Conservation (phyloP, 2,888 invertebrate genomes). For the Neoaliturus tenellus region DNA sequence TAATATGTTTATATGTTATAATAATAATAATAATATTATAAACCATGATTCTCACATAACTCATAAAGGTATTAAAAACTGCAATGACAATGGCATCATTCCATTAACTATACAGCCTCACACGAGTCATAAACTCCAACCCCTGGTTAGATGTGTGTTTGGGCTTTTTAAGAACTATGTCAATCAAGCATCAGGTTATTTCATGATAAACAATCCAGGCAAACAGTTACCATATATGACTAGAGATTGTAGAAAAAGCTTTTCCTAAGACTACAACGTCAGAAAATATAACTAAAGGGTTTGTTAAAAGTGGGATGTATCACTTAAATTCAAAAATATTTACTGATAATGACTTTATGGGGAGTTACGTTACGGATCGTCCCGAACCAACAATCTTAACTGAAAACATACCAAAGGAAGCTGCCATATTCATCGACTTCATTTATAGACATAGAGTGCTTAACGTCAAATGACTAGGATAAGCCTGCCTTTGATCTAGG, state of each 20-base stretch:
- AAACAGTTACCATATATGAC: conserved; percentile 67
- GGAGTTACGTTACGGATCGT: conserved; percentile 59
- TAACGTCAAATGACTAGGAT: background rate
- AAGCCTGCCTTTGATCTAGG: background rate
- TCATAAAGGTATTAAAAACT: conserved; percentile 65
- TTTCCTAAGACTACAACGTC: conserved; percentile 59
- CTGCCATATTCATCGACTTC: conserved; percentile 17
- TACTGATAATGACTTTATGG: conserved; percentile 57
- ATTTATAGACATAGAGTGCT: background rate
- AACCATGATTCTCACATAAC: conserved; percentile 68
- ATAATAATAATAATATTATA: too few relatives aligned
- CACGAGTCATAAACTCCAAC: conserved; percentile 64
- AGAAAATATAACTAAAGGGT: conserved; percentile 65
- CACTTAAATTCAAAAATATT: conserved; percentile 63
- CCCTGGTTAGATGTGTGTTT: conserved; percentile 67
- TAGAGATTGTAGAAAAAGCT: conserved; percentile 59
- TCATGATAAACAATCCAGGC: conserved; percentile 66
- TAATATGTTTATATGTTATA: too few relatives aligned
- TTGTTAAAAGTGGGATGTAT: conserved; percentile 67
- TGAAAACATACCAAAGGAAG: background rate
- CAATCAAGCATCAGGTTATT: conserved; percentile 64
- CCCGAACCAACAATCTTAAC: conserved; percentile 15
- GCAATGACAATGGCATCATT: conserved; percentile 63
- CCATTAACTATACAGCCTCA: conserved; percentile 69
- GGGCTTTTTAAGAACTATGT: conserved; percentile 67